Evolutionary conservation across 2,888 invertebrate species (phyloP).

Genomic region (Steromphala cineraria): DNA sequence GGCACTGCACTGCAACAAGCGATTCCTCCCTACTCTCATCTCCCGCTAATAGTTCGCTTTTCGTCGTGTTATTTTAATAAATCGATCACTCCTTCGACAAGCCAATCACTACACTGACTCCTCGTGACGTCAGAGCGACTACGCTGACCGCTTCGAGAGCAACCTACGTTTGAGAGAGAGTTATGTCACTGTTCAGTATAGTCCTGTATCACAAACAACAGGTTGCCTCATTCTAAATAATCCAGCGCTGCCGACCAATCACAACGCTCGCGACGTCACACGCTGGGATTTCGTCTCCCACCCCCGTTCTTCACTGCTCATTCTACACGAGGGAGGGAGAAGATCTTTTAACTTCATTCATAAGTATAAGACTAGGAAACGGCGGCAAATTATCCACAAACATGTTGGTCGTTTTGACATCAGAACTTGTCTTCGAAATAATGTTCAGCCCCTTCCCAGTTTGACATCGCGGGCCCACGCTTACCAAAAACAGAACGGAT

Average conservation of each 20-base stretch:
- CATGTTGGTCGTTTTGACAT: not conserved
- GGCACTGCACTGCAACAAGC: not conserved
- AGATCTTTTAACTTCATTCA: not conserved
- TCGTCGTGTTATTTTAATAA: constrained; percentile 1
- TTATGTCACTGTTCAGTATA: not conserved
- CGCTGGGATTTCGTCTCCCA: not conserved
- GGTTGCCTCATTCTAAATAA: not conserved
- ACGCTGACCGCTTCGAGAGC: not conserved
- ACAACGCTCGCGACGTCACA: not conserved
- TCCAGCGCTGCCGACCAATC: not conserved
- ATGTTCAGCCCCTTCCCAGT: too few relatives aligned
- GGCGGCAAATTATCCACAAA: too few relatives aligned
- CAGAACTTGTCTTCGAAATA: not conserved
- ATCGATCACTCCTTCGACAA: constrained; percentile 2
- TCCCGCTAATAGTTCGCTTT: not conserved
- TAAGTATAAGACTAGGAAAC: not conserved
- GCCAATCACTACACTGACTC: not conserved
- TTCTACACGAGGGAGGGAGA: not conserved
- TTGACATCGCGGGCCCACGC: not conserved
- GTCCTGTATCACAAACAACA: not conserved
- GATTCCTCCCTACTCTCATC: not conserved
- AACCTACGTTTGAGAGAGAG: not conserved
- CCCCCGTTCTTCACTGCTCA: not conserved
- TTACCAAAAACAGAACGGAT: too few relatives aligned
- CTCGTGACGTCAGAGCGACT: not conserved